Conservation (phyloP, 2,113 vertebrate species). For the Geothlypis trichas region DNA sequence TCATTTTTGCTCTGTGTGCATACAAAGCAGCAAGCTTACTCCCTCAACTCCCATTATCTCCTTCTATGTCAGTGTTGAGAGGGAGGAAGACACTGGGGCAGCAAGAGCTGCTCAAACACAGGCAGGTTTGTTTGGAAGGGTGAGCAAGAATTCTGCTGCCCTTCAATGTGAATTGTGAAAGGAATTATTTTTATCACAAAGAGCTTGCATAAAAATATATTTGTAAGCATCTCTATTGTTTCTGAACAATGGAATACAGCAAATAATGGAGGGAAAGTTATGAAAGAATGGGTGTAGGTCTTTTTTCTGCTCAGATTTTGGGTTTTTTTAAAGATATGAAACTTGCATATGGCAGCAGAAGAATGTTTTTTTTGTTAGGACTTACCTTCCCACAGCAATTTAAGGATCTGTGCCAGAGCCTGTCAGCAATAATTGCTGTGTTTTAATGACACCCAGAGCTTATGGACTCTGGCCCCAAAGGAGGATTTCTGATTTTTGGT, state of each 20-base stretch:
- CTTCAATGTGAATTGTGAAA: not conserved
- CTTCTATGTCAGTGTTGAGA: not conserved
- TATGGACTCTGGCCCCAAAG: not conserved
- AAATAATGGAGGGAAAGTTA: conserved; percentile 38
- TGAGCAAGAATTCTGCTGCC: not conserved
- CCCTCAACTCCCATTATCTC: not conserved
- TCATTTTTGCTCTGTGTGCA: not conserved
- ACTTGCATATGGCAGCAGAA: not conserved
- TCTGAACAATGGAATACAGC: conserved; percentile 35
- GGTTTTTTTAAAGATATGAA: not conserved
- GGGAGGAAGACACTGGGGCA: not conserved
- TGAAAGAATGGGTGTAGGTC: not conserved
- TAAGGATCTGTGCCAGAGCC: not conserved
- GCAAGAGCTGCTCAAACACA: not conserved
- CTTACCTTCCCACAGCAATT: not conserved
- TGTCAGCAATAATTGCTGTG: not conserved
- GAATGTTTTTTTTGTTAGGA: not conserved
- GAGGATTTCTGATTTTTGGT: not conserved
- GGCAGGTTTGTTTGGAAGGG: not conserved
- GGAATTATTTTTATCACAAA: conserved; percentile 49
- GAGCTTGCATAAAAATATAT: not conserved
- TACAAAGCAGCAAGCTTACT: not conserved
- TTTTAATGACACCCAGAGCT: not conserved
- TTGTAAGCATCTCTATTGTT: conserved; percentile 44
- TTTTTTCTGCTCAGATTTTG: conserved; percentile 2